phyloP scores from a whole-genome alignment of 2,888 invertebrate species.

The Drymonia ruficornis region DNA sequence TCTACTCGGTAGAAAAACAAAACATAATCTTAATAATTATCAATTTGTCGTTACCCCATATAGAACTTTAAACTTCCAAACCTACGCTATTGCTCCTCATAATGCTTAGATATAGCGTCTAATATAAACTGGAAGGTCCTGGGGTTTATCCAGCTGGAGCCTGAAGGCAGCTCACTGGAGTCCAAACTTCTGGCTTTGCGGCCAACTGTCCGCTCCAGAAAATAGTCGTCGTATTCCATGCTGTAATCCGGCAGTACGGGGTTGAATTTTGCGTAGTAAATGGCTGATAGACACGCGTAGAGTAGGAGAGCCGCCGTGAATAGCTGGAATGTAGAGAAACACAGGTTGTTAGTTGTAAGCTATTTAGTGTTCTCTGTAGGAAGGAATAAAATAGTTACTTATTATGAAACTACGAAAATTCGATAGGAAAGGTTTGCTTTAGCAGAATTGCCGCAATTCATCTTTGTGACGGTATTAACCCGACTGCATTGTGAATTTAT shows the following conservation, averaged over 20 bases:
- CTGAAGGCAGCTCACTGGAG: conserved; percentile 65
- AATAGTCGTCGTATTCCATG: conserved; percentile 89
- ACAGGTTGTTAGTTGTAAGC: background rate
- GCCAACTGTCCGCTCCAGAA: conserved; percentile 87
- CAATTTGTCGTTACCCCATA: conserved; percentile 31
- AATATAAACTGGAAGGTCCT: conserved; percentile 88
- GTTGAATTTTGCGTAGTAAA: conserved; percentile 95
- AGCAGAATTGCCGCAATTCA: too few species aligned
- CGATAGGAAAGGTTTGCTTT: too few species aligned
- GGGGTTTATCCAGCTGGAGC: conserved; percentile 84
- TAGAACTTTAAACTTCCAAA: conserved; percentile 14
- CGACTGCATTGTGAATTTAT: background rate
- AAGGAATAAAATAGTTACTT: too few species aligned
- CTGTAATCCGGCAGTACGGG: conserved; percentile 92
- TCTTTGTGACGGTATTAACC: too few species aligned
- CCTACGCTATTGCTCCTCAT: conserved; percentile 54
- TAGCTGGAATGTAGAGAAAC: conserved; percentile 84
- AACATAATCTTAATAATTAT: background rate
- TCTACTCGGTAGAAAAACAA: too few species aligned
- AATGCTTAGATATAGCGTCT: conserved; percentile 79
- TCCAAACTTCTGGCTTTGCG: conserved; percentile 74
- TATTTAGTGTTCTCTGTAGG: too few species aligned
- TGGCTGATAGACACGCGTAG: conserved; percentile 93
- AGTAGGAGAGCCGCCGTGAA: conserved; percentile 92
- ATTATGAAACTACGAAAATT: too few species aligned